Conservation (phyloP, 1,140 invertebrate genomes). For the Choristoneura fumiferana region DNA sequence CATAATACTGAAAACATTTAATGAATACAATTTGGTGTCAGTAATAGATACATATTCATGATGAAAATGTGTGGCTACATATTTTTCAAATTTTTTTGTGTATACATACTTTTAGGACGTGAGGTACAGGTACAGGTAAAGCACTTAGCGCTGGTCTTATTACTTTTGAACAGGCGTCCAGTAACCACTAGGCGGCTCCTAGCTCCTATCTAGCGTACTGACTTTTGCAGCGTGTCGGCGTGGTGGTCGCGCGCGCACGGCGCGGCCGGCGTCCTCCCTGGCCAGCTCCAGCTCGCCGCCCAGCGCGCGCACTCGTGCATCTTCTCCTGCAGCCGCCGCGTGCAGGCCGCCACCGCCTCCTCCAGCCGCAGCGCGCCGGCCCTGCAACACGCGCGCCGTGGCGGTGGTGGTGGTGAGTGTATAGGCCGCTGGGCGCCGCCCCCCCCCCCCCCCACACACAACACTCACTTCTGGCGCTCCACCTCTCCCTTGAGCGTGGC, state of each 20-base stretch:
- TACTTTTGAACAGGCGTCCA: too few relatives aligned
- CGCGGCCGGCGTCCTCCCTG: conserved; percentile 82
- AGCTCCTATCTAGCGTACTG: too few relatives aligned
- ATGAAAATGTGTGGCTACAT: too few relatives aligned
- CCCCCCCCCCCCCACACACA: not conserved
- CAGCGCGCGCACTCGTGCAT: conserved; percentile 68
- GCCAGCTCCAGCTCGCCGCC: conserved; percentile 81
- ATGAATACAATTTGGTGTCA: too few relatives aligned
- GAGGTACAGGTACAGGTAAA: too few relatives aligned
- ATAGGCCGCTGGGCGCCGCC: not conserved
- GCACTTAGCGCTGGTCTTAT: too few relatives aligned
- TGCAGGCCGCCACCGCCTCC: conserved; percentile 64
- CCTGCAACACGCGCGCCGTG: conserved; percentile 25
- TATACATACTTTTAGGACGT: too few relatives aligned
- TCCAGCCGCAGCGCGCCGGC: conserved; percentile 29
- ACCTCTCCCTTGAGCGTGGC: conserved; percentile 30
- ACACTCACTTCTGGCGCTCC: conserved; percentile 25
- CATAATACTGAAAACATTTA: too few relatives aligned
- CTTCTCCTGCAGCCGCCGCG: conserved; percentile 53
- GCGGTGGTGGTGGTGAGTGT: not conserved
- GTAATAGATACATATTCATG: too few relatives aligned
- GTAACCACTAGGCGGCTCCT: not conserved
- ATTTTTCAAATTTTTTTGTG: too few relatives aligned
- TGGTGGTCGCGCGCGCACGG: conserved; percentile 81
- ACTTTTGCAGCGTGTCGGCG: conserved; percentile 60